Base-by-base conservation (phyloP, 2,113 vertebrate species). In the Boulengeromyrus knoepffleri region DNA sequence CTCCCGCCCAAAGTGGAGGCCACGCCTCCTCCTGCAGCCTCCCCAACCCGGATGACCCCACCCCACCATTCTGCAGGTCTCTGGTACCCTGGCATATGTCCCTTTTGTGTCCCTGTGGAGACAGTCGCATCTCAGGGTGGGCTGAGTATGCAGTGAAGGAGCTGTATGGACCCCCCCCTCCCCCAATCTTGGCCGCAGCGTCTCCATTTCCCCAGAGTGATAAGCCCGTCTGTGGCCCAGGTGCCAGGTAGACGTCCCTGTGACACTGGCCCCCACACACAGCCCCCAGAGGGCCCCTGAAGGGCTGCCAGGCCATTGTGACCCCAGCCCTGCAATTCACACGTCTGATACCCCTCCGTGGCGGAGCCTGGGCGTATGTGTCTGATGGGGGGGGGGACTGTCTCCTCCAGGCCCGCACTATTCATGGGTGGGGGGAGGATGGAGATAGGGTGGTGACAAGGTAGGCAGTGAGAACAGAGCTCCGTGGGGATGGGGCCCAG, bases 181-280 rank as follows among this genome's bases (percentile, higher is more conserved):
- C 15, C 24, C 83, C 3, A 5, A 31, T 52, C 87, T 36, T 52
- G 58, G 87, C 39, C 56, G 3, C 31, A 88, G 39, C 53, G 87
- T 88, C 87, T 66, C 87, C 56, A 66, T 88, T 88, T 88, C 87
- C 87, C 56, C 53, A 66, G 56, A 24, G 53, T 66, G 87, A 66
- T 88, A 88, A 88, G 56, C 15, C 87, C 36, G 52, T 66, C 87
- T 66, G 53, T n/a, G 21, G 10, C 3, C 19, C 52, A 45, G 87
- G 87, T 46, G 52, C 87, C 87, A 45, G 87, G 87, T n/a, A 47
- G 87, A 88, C 87, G 49, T 52, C 85, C 47, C 83, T 46, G 42
- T 85, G 45, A 85, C 24, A 46, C 42, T 84, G 80, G 3, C 42
- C 80, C 42, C 19, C 70, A 39, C 74, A 15, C 50, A 17, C 52